Evolutionary conservation across 2,797 vertebrate genomes (phyloP).

Genomic region (Selene dorsalis): DNA sequence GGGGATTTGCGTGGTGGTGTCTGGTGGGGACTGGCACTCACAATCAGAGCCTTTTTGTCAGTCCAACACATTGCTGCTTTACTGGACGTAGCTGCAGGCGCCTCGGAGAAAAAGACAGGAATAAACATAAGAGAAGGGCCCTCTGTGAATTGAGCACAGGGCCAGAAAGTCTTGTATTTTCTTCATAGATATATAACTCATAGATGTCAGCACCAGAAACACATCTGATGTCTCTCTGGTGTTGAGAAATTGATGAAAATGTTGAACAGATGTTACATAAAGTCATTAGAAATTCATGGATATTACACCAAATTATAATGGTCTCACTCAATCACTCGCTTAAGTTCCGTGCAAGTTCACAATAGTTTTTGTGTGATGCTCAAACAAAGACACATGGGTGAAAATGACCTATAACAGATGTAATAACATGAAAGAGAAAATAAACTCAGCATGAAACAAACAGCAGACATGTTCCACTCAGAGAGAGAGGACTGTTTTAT

Average conservation of each 20-base stretch:
- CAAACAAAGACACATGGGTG: neutral
- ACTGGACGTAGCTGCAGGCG: slow-evolving; percentile 16
- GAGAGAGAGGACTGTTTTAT: too few species aligned
- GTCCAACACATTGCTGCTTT: slow-evolving; percentile 39
- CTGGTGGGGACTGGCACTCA: slow-evolving; percentile 74
- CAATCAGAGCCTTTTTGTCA: slow-evolving; percentile 67
- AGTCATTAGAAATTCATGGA: neutral
- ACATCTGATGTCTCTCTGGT: too few species aligned
- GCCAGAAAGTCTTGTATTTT: neutral
- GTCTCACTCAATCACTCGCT: too few species aligned
- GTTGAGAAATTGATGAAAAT: neutral
- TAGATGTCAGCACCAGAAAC: too few species aligned
- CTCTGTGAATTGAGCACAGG: too few species aligned
- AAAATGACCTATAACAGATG: neutral
- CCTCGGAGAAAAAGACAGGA: neutral
- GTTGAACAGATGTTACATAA: neutral
- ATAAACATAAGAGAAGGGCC: neutral
- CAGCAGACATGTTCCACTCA: neutral
- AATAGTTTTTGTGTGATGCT: neutral
- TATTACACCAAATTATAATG: neutral
- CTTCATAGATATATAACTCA: neutral
- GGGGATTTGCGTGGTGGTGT: slow-evolving; percentile 50
- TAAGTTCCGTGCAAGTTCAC: neutral
- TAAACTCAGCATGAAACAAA: neutral
- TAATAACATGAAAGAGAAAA: neutral